Base-by-base conservation (phyloP, 2,797 vertebrate genomes). In the Myotis planiceps region DNA sequence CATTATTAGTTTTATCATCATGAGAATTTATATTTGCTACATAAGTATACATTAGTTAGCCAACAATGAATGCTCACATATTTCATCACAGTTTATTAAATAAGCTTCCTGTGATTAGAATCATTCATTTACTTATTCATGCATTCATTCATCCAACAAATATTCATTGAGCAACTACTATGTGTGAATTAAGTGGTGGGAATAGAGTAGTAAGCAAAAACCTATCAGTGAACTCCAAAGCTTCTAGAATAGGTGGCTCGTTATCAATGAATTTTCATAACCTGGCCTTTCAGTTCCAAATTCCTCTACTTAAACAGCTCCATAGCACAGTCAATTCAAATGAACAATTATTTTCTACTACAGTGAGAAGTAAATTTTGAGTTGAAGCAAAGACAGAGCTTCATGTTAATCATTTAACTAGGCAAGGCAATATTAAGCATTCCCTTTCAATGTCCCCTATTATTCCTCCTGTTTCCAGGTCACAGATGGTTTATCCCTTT, bases 11-110 rank as follows among this genome's bases (percentile, higher is more conserved):
- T 82, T 92, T 51, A 23, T 72, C 13, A 71, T 69, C 23, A 51
- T 69, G 66, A 75, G 68, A 88, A 92, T 76, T 84, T 95, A n/a
- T 45, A 74, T 72, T n/a, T 94, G 21, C 19, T 90, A 93, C 13
- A 93, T 12, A 91, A 89, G 23, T n/a, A 88, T 88, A 53, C 4
- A 68, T 34, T 69, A 90, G 39, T 82, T 94, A 95, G 53, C 23
- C 68, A 94, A 87, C 8, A 81, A 69, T 85, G n/a, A 88, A 78
- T 91, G 32, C 51, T 58, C 58, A 88, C 9, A 49, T 37, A 66
- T n/a, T 94, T 96, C 49, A 85, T 55, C 47, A 47, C 42, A 45
- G 25, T 96, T 95, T 76, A 83, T 53, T 86, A 85, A 82, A 34
- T 34, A 88, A 79, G 32, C n/a, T 65, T 80, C n/a, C n/a, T 81